Conservation (phyloP, 2,888 invertebrate genomes). For the Malacosoma neustria region DNA sequence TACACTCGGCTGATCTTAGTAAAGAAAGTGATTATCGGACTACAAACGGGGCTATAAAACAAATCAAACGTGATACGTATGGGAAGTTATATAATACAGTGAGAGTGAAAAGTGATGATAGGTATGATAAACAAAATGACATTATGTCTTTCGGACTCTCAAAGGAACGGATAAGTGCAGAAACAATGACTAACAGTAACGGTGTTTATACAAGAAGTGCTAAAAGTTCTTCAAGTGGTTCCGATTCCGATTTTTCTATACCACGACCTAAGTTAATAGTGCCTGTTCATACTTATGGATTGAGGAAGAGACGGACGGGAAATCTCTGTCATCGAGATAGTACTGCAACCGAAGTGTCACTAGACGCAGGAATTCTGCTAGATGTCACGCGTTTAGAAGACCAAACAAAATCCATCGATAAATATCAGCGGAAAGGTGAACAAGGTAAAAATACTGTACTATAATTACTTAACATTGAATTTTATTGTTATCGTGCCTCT, state of each 20-base stretch:
- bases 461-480: conserved; percentile 1
- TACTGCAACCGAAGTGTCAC: conserved; percentile 54
- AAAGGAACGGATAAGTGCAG: conserved; percentile 48
- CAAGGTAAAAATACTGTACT: conserved; percentile 52
- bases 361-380: conserved; percentile 57
- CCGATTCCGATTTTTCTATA: conserved; percentile 84
- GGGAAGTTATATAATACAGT: conserved; percentile 66
- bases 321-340: conserved; percentile 76
- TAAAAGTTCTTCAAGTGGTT: conserved; percentile 69
- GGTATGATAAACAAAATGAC: conserved; percentile 62
- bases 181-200: conserved; percentile 40
- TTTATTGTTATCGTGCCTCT: conserved; percentile 8
- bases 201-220: conserved; percentile 53
- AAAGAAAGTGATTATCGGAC: conserved; percentile 69
- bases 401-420: conserved; percentile 28
- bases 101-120: conserved; percentile 69
- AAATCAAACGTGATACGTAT: conserved; percentile 63
- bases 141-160: conserved; percentile 45
- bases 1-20: conserved; percentile 41
- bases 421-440: conserved; percentile 33
- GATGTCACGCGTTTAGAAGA: conserved; percentile 57
- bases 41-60: conserved; percentile 53
- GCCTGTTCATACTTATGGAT: conserved; percentile 90
- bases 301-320: conserved; percentile 85
- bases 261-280: conserved; percentile 91